Evolutionary conservation across 2,113 vertebrate species (phyloP).

Genomic region (Ondatra zibethicus): DNA sequence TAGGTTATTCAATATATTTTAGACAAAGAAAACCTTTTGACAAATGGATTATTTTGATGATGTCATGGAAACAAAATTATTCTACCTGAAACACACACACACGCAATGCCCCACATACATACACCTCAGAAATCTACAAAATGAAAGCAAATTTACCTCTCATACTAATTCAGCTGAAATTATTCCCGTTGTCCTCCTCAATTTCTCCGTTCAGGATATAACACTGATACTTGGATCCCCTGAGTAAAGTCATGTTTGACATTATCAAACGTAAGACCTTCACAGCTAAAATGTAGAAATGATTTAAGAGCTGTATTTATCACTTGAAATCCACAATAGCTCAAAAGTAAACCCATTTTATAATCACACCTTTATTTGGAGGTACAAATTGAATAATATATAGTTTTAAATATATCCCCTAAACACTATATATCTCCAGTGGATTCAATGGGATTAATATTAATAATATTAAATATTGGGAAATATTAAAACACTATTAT

Average conservation of each 20-base stretch:
- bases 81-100: not conserved
- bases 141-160: not conserved
- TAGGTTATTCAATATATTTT: not conserved
- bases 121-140: not conserved
- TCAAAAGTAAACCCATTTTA: not conserved
- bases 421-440: not conserved
- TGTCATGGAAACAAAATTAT: not conserved
- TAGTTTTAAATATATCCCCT: not conserved
- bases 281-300: not conserved
- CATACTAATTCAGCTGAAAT: not conserved
- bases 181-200: not conserved
- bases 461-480: not conserved
- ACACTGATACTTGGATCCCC: not conserved
- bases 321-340: not conserved
- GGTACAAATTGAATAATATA: not conserved
- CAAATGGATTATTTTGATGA: not conserved
- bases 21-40: not conserved
- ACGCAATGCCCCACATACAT: not conserved
- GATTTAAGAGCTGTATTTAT: fast-evolving
- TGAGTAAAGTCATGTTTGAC: not conserved
- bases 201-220: not conserved
- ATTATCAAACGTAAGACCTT: not conserved
- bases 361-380: not conserved
- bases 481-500: not conserved
- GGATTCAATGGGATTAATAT: not conserved